phyloP scores from a whole-genome alignment of 2,113 vertebrate species.

The Melanotaenia duboulayi region DNA sequence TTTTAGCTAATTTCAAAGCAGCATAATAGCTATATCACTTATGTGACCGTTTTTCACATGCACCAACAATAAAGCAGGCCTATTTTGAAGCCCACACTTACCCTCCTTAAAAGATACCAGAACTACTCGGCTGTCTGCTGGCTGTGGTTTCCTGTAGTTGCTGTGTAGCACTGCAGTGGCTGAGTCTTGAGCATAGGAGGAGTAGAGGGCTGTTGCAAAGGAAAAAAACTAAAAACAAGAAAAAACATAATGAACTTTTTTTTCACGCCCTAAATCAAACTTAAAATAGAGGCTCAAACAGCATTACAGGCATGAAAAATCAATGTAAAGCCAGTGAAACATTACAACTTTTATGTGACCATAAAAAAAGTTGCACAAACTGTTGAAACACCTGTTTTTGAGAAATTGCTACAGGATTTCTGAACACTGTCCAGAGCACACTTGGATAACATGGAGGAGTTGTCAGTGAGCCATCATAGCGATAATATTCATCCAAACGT shows the following conservation, averaged over 20 bases:
- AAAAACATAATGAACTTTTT: constrained; percentile 8
- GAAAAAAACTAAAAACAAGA: constrained; percentile 81
- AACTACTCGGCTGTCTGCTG: constrained; percentile 84
- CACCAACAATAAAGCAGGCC: constrained; percentile 31
- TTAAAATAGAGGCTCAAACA: background rate
- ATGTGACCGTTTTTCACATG: constrained; percentile 21
- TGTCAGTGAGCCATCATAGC: constrained; percentile 94
- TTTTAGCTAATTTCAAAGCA: constrained; percentile 33
- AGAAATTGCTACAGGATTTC: constrained; percentile 87
- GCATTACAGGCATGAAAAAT: background rate
- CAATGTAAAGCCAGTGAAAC: no score
- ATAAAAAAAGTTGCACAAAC: background rate
- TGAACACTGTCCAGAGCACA: constrained; percentile 94
- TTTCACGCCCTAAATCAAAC: constrained; percentile 4
- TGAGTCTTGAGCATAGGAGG: constrained; percentile 82
- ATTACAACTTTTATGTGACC: background rate
- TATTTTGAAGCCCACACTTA: constrained; percentile 74
- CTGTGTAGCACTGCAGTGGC: constrained; percentile 81
- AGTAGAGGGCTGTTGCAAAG: constrained; percentile 87
- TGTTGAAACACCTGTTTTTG: constrained; percentile 84
- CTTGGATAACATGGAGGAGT: constrained; percentile 95
- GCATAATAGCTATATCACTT: background rate
- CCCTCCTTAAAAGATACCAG: constrained; percentile 90
- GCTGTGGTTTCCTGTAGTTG: constrained; percentile 89
- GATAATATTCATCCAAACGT: constrained; percentile 89